phyloP scores from a whole-genome alignment of 1,140 invertebrate species.

The Eufriesea mexicana region DNA sequence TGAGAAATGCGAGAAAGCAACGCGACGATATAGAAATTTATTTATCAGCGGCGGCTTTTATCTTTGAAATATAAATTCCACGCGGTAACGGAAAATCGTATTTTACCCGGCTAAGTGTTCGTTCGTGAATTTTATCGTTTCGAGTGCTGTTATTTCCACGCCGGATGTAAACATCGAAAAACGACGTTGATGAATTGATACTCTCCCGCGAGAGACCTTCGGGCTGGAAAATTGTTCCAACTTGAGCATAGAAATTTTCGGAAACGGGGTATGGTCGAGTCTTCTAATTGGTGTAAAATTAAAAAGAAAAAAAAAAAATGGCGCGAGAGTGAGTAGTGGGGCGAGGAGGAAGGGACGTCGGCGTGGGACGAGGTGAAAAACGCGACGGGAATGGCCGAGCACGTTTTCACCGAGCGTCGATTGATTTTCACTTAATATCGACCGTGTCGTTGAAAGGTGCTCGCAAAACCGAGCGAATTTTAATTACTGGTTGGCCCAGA shows the following conservation, averaged over 20 bases:
- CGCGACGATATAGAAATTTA: not conserved
- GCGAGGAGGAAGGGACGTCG: not conserved
- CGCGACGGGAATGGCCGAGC: constrained; percentile 6
- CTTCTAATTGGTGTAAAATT: constrained; percentile 8
- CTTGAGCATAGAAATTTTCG: not conserved
- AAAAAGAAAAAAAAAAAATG: not conserved
- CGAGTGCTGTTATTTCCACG: not conserved
- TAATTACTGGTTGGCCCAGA: constrained; percentile 36
- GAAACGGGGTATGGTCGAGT: constrained; percentile 21
- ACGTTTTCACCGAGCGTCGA: constrained; percentile 17
- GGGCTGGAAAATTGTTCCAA: not conserved
- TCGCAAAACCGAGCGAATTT: constrained; percentile 44
- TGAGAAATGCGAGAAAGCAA: not conserved
- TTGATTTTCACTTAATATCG: constrained; percentile 54
- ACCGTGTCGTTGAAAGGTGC: constrained; percentile 27
- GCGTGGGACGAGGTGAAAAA: not conserved
- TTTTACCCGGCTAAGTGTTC: not conserved
- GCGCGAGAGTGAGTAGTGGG: no score
- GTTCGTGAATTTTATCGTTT: not conserved
- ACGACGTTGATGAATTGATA: not conserved
- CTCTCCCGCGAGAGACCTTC: not conserved
- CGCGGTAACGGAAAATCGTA: not conserved
- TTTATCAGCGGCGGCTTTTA: not conserved
- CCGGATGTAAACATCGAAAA: not conserved
- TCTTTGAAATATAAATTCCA: not conserved